These are phyloP conservation scores for Drosophila kokeensis DNA, from an alignment of 2,888 invertebrate genomes.

Conservation along the genomic window DNA sequence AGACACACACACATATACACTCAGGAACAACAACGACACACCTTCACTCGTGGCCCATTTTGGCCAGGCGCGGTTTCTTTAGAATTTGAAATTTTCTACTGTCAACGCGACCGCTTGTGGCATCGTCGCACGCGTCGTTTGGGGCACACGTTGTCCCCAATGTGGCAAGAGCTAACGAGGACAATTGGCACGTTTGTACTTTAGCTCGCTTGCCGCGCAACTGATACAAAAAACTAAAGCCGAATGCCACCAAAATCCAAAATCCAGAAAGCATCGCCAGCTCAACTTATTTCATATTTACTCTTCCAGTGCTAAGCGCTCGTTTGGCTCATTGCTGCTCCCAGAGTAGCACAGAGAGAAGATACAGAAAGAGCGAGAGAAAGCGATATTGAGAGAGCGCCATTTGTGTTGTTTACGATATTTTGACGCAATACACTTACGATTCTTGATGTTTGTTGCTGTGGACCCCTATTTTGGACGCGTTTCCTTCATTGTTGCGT, in stretches of 20 bases:
- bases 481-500: slow-evolving; percentile 54
- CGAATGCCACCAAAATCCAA: slow-evolving; percentile 35
- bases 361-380: neutral
- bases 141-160: slow-evolving; percentile 47
- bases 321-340: slow-evolving; percentile 33
- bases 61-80: slow-evolving; percentile 62
- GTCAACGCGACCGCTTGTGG: slow-evolving; percentile 62
- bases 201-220: slow-evolving; percentile 69
- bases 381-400: slow-evolving; percentile 6
- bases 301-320: slow-evolving; percentile 22
- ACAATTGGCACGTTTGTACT: slow-evolving; percentile 73
- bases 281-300: slow-evolving; percentile 34
- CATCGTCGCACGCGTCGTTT: slow-evolving; percentile 38
- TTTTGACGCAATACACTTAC: slow-evolving; percentile 36
- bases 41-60: slow-evolving; percentile 76
- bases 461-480: slow-evolving; percentile 37
- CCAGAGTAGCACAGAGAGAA: neutral
- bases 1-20: slow-evolving; percentile 1
- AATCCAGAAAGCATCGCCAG: slow-evolving; percentile 40
- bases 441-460: slow-evolving; percentile 1
- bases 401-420: slow-evolving; percentile 40
- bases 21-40: slow-evolving; percentile 56
- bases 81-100: slow-evolving; percentile 63
- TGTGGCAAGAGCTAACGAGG: slow-evolving; percentile 43
- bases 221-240: slow-evolving; percentile 58